phyloP scores from a whole-genome alignment of 2,888 invertebrate genomes.

The Suillia variegata region DNA sequence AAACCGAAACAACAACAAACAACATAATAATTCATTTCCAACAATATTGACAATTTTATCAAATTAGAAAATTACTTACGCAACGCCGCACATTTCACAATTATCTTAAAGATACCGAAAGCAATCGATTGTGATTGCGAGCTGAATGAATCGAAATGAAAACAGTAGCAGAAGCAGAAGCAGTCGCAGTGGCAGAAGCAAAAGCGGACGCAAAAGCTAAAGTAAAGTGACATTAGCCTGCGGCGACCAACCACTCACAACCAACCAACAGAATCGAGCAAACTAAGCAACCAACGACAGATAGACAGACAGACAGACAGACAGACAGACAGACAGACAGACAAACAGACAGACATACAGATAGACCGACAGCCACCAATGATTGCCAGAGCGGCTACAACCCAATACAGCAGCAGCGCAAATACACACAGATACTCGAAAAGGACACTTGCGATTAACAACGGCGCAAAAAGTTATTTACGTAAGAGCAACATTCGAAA shows the following conservation, averaged over 20 bases:
- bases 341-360: too few relatives aligned
- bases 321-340: background rate
- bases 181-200: too few relatives aligned
- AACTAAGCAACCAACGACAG: background rate
- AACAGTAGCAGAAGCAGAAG: too few relatives aligned
- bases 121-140: conserved; percentile 1
- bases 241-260: conserved; percentile 15
- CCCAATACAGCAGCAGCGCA: too few relatives aligned
- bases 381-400: too few relatives aligned
- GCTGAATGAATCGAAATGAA: background rate
- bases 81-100: conserved; percentile 5
- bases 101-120: conserved; percentile 6
- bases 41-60: conserved; percentile 13
- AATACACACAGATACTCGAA: background rate
- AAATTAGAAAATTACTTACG: conserved; percentile 14
- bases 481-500: background rate
- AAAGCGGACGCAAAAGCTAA: too few relatives aligned
- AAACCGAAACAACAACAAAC: too few relatives aligned
- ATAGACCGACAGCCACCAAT: too few relatives aligned
- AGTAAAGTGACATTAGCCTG: conserved; percentile 11
- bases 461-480: background rate
- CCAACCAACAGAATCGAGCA: background rate
- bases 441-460: background rate
- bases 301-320: background rate
- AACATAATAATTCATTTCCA: too few relatives aligned